phyloP scores from a whole-genome alignment of 2,797 vertebrate genomes.

The Selene dorsalis region DNA sequence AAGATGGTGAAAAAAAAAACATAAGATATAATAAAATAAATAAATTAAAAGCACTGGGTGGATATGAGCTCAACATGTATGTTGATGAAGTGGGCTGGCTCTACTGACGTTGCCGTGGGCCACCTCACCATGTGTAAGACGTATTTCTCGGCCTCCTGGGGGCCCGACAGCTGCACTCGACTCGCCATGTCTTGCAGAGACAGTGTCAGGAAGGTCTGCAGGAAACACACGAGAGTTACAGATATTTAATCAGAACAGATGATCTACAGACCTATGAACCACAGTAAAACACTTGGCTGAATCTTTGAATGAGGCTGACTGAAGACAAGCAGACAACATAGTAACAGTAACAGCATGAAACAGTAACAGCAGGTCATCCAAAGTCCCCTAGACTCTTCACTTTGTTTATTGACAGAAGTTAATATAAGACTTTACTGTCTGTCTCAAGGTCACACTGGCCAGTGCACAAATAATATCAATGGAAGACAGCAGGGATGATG shows the following conservation, averaged over 20 bases:
- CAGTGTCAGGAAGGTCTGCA: slow-evolving; percentile 96
- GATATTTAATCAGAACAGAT: background rate
- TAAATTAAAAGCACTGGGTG: background rate
- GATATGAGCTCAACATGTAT: background rate
- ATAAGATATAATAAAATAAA: background rate
- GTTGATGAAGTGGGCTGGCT: background rate
- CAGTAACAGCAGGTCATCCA: background rate
- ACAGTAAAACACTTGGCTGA: background rate
- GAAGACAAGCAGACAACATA: background rate
- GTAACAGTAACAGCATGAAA: too few species aligned
- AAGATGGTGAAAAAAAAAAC: background rate
- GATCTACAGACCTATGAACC: background rate
- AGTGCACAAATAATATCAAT: background rate
- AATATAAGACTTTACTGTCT: background rate
- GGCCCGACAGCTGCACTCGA: slow-evolving; percentile 95
- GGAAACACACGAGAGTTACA: background rate
- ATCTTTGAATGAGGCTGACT: background rate
- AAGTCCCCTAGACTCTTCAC: background rate
- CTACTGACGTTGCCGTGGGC: background rate
- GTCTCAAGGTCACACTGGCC: background rate
- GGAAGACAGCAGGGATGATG: background rate
- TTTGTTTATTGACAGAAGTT: background rate
- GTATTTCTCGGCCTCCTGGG: slow-evolving; percentile 98
- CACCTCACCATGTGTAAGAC: slow-evolving; percentile 97
- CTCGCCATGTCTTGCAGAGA: slow-evolving; percentile 99